Conservation (phyloP, 2,113 vertebrate species). For the Daphoenositta chrysoptera region DNA sequence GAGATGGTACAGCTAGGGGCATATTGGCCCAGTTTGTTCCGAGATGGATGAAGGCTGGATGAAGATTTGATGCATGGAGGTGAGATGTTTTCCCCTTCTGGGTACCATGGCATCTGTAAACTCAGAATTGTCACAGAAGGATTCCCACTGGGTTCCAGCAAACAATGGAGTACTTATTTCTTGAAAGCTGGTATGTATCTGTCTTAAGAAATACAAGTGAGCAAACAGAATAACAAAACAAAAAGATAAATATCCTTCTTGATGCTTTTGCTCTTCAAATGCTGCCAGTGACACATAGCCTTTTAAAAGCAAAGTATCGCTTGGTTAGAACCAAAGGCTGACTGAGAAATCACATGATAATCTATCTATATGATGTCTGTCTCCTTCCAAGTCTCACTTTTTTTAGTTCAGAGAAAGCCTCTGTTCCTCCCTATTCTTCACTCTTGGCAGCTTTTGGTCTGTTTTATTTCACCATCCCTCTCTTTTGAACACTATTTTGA, state of each 20-base stretch:
- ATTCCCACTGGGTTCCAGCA: neutral
- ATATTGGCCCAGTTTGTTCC: accelerated
- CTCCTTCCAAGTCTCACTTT: neutral
- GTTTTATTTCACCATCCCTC: neutral
- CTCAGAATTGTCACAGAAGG: neutral
- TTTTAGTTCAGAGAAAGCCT: neutral
- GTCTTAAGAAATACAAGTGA: neutral
- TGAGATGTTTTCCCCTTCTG: neutral
- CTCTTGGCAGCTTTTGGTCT: neutral
- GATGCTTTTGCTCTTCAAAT: neutral
- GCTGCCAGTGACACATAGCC: neutral
- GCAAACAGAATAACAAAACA: neutral
- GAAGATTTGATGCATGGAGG: neutral
- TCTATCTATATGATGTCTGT: neutral
- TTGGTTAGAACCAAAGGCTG: neutral
- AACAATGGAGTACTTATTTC: neutral
- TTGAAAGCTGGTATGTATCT: neutral
- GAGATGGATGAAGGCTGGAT: neutral
- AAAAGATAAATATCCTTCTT: neutral
- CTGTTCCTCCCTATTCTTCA: neutral
- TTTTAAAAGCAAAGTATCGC: neutral
- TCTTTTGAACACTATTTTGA: neutral
- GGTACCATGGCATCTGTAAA: neutral
- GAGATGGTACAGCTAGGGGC: neutral
- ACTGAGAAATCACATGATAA: neutral